Evolutionary conservation across 2,888 invertebrate species (phyloP).

Genomic region (Pilophorus perplexus): DNA sequence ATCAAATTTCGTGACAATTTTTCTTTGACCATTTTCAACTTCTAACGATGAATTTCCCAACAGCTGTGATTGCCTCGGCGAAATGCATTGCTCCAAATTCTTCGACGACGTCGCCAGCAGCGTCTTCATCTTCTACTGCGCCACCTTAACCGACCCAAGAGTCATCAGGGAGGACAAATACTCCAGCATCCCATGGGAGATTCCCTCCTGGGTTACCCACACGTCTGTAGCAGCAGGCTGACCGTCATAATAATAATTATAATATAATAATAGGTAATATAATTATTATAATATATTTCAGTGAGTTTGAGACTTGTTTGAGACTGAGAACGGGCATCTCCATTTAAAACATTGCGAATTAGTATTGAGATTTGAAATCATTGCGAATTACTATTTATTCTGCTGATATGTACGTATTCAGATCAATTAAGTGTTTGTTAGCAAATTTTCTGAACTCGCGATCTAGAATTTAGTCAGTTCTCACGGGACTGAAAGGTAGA

Average conservation of each 20-base stretch:
- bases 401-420: background rate
- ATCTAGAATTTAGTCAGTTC: background rate
- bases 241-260: too few species aligned
- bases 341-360: slow-evolving; percentile 18
- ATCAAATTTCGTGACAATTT: too few species aligned
- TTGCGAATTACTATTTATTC: slow-evolving; percentile 15
- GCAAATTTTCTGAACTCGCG: background rate
- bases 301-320: too few species aligned
- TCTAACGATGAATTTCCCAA: too few species aligned
- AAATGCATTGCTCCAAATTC: slow-evolving; percentile 55
- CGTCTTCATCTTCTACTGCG: slow-evolving; percentile 61
- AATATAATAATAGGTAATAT: too few species aligned
- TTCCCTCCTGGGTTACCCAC: slow-evolving; percentile 20
- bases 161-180: background rate
- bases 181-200: background rate
- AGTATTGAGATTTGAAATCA: slow-evolving; percentile 17
- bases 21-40: too few species aligned
- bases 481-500: too few species aligned
- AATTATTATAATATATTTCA: too few species aligned
- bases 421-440: background rate
- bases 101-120: slow-evolving; percentile 61
- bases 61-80: slow-evolving; percentile 58
- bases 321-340: too few species aligned
- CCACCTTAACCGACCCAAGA: background rate
- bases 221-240: too few species aligned